Base-by-base conservation (phyloP, 2,113 vertebrate species). In the Melanerpes formicivorus region DNA sequence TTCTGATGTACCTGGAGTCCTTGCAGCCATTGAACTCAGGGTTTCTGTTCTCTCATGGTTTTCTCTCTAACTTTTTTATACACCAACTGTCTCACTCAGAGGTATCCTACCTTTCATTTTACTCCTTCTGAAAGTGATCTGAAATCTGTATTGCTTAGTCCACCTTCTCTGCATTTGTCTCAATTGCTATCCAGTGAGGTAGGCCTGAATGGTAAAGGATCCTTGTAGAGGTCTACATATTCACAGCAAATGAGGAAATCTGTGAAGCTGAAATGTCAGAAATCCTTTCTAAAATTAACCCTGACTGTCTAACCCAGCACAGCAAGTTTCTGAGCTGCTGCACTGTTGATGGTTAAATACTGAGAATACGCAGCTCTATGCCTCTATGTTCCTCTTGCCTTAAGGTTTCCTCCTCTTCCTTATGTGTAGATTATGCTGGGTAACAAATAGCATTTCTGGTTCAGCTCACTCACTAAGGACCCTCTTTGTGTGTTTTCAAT, bases 401-500 rank as follows among this genome's bases (percentile, higher is more conserved):
- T 54, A 27, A 66, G 4, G 11, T 73, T 90, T 92, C 42, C 25
- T 82, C 40, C 18, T 79, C 13, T 64, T 78, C 17, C 15, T 40
- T 66, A 40, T 23, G 55, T 16, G 11, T 71, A 84, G 87, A 69
- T 29, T 93, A 82, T 32, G 5, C 15, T 76, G 66, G 18, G 17
- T 87, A 95, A 95, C 54, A 87, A 91, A 81, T 90, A 84, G 17
- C 30, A 75, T 84, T 96, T 95, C 72, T 95, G 34, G 48, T 95
- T 97, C 80, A 93, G 82, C 66, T 80, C 77, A 52, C 71, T 60
- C 40, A 76, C 14, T 34, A 56, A 94, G 76, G 60, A 94, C 81
- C 11, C 19, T 69, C 18, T 79, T 96, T 77, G 87, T 87, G 44
- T 93, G 94, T 95, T 97, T 97, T 95, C 65, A 83, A 90, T 96